Evolutionary conservation across 2,888 invertebrate genomes (phyloP), one percentile per base, ranked within the genome.

Genomic region (Drosophila aldrichi): DNA sequence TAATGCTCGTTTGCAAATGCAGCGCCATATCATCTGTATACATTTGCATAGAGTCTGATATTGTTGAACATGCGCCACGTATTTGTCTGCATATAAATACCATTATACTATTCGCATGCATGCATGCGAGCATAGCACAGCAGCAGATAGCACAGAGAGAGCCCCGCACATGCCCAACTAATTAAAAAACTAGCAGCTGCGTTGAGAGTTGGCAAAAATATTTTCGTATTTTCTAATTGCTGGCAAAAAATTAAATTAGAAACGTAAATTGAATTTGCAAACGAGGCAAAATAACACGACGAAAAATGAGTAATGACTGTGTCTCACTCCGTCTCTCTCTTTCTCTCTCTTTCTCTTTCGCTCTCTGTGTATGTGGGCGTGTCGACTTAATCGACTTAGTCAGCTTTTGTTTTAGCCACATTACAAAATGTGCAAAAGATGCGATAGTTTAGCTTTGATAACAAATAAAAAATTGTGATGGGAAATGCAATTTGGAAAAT

Each of bases 231-330:
- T 85, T 85, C 79, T 68, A 75, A 81, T 75, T 75, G 73, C 68
- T 61, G 65, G 60, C 61, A 70, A 78, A 79, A 77, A 82, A 78
- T 67, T 54, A 74, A 84, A 85, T 84, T 85, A 85, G 88, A 82
- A 88, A 77, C 68, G 75, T 67, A 88, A 82, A 88, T 88, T 75
- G 74, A 85, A 85, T 88, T 79, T 74, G 86, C 81, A 66, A 73
- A 67, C 73, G 70, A 65, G 71, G 80, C 86, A 70, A 75, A 85
- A 83, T 85, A 79, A 66, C 74, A 77, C 60, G 70, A 56, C 52
- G 73, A 74, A 54, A 75, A 80, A 80, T 88, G 83, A 88, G 62
- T 88, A 80, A 85, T 88, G 79, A 67, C 73, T 61, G 48, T 25
- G 56, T 43, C 20, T 14, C 43, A 12, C 18, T 41, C 41, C 10